These are phyloP conservation scores for Eupleurogrammus muticus DNA, from an alignment of 2,797 vertebrate species.

Conservation along the genomic window DNA sequence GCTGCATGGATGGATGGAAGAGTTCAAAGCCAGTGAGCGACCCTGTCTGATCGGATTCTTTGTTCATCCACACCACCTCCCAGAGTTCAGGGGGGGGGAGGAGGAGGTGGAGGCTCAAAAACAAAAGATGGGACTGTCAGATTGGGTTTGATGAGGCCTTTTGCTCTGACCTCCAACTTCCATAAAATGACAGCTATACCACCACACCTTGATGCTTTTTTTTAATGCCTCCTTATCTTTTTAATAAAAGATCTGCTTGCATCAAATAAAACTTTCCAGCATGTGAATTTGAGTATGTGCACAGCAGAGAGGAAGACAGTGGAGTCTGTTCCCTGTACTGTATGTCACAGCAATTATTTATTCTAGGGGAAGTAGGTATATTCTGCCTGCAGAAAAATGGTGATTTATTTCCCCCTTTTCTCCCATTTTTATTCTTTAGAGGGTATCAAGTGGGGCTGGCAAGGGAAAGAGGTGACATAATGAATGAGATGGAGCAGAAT, in stretches of 20 bases:
- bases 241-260: constrained; percentile 35
- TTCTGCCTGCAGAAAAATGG: constrained; percentile 45
- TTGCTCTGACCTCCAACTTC: constrained; percentile 50
- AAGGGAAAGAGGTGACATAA: constrained; percentile 34
- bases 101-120: constrained; percentile 23
- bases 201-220: background rate
- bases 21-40: constrained; percentile 29
- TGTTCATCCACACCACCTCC: constrained; percentile 10
- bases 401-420: constrained; percentile 41
- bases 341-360: constrained; percentile 34
- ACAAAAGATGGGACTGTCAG: constrained; percentile 42
- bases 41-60: constrained; percentile 32
- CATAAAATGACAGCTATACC: constrained; percentile 25
- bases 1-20: constrained; percentile 21
- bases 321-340: constrained; percentile 32
- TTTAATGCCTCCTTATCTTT: constrained; percentile 39
- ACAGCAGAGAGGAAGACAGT: background rate
- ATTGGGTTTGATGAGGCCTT: constrained; percentile 32
- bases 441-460: constrained; percentile 27
- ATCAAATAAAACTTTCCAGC: constrained; percentile 44
- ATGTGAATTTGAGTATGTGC: constrained; percentile 9
- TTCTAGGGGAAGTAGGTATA: constrained; percentile 30
- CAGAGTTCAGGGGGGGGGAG: constrained; percentile 26
- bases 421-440: constrained; percentile 35
- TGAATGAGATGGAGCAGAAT: constrained; percentile 51